Base-by-base conservation (phyloP, 2,113 vertebrate genomes). In the Oryzias woworae region DNA sequence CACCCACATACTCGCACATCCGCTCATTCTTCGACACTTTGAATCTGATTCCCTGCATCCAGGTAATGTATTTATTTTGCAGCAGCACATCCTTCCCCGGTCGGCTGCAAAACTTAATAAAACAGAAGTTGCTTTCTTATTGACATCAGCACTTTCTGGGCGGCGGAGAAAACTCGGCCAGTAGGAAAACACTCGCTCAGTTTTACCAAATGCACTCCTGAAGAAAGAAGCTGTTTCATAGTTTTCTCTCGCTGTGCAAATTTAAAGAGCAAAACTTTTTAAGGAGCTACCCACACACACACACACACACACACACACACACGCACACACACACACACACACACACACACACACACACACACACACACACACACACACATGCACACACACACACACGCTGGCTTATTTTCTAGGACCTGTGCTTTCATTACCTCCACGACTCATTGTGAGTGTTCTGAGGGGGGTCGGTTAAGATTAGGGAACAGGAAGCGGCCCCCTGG, bases 31-130 rank as follows among this genome's bases (percentile, higher is more conserved):
- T 83, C 71, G 70, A 60, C 82, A 83, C 86, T 87, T 88, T 88
- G 85, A 88, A 91, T 91, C 90, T 89, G 89, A 92, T 92, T 88
- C 85, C 69, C 70, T 54, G 77, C 82, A 84, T 84, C 86, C 85
- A 88, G 83, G 82, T 88, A 85, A 89, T 88, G 77, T 89, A 73
- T 91, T 89, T 91, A 88, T 88, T 89, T 89, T 71, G 58, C 79
- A 0, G 48, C 26, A 1, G 48, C 43, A 54, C 75, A 69, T 73
- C 75, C 79, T 77, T 73, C 75, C 79, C 75, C 69, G 55, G 65
- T 55, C 14, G 45, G 65, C 68, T 54, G 78, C 66, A 77, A 80
- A 20, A 87, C 83, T 88, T 80, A 75, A 70, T 77, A 54, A 78
- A 86, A 84, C 71, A 73, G 75, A 87, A 88, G 86, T 90, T 84